These are phyloP conservation scores for Poeciliopsis gracilis DNA, from an alignment of 2,797 vertebrate genomes.

Conservation along the genomic window DNA sequence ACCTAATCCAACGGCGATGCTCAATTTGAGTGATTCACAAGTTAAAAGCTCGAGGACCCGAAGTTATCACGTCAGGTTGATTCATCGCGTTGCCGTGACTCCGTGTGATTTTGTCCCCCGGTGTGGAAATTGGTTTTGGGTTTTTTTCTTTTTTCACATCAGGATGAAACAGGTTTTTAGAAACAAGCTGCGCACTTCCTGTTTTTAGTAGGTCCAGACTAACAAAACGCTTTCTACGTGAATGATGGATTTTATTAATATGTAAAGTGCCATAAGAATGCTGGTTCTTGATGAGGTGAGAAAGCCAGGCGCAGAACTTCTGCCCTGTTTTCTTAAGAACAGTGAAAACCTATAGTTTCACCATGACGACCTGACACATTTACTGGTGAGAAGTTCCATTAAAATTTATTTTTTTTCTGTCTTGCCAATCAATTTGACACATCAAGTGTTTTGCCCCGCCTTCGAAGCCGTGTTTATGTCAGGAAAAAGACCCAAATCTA, in stretches of 20 bases:
- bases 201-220: neutral
- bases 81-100: neutral
- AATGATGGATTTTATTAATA: neutral
- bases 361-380: too few species aligned
- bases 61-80: neutral
- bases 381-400: too few species aligned
- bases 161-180: neutral
- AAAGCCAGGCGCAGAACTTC: too few species aligned
- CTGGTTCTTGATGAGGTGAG: too few species aligned
- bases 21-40: slow-evolving; percentile 64
- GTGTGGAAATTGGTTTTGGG: neutral
- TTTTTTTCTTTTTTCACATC: neutral
- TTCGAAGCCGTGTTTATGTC: too few species aligned
- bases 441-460: too few species aligned
- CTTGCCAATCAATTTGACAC: too few species aligned
- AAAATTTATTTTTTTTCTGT: too few species aligned
- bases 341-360: neutral
- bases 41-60: slow-evolving; percentile 44
- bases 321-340: too few species aligned
- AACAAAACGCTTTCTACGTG: neutral
- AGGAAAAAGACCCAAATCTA: neutral
- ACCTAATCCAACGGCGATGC: slow-evolving; percentile 9
- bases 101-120: neutral
- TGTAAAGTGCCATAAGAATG: neutral
- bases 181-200: neutral